phyloP scores from a whole-genome alignment of 2,113 vertebrate species.

The Theropithecus gelada region DNA sequence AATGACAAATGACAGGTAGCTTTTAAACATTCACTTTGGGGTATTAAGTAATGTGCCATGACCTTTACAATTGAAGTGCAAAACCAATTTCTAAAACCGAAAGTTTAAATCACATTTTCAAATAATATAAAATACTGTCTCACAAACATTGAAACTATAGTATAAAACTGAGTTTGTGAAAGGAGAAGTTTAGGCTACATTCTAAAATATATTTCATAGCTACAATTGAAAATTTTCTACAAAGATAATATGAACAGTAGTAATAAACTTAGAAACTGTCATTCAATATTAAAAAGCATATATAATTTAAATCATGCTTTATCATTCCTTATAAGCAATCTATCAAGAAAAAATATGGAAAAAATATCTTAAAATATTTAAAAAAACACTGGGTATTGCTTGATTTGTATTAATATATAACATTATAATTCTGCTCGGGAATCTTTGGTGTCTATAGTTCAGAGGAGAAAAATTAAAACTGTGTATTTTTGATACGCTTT shows the following conservation, averaged over 20 bases:
- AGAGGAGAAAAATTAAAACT: not conserved
- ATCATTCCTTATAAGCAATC: not conserved
- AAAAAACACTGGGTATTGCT: not conserved
- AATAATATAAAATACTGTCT: not conserved
- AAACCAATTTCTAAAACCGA: slow-evolving; percentile 47
- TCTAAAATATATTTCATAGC: slow-evolving; percentile 30
- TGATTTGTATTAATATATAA: slow-evolving; percentile 15
- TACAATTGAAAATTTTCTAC: not conserved
- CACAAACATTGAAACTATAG: slow-evolving; percentile 2
- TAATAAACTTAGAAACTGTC: not conserved
- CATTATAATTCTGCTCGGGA: not conserved
- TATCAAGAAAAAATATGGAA: not conserved
- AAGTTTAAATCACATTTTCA: slow-evolving; percentile 41
- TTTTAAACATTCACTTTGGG: slow-evolving; percentile 16
- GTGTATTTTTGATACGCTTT: not conserved
- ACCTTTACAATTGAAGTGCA: slow-evolving; percentile 40
- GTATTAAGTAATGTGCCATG: slow-evolving; percentile 11
- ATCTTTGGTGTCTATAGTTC: not conserved
- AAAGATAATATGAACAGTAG: not conserved
- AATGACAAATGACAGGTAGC: slow-evolving; percentile 5
- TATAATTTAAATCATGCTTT: not conserved
- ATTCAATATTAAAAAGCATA: not conserved
- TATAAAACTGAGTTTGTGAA: slow-evolving; percentile 14
- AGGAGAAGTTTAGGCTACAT: not conserved
- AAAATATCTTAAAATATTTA: slow-evolving; percentile 5